These are phyloP conservation scores for Apis cerana DNA, from an alignment of 1,140 invertebrate genomes.

Conservation along the genomic window DNA sequence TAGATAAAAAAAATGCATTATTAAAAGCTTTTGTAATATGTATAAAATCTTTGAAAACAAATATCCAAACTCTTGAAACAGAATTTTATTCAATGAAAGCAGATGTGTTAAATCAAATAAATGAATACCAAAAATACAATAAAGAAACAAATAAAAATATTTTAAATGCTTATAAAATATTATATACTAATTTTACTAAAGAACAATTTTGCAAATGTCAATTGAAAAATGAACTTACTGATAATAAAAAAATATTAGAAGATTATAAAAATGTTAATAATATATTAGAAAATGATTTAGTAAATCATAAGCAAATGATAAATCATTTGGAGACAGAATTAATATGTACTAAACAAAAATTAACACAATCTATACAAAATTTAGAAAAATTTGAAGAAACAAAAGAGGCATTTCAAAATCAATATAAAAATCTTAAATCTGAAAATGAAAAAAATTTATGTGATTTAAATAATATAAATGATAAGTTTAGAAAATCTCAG, in stretches of 20 bases:
- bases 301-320: constrained; percentile 31
- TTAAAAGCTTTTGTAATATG: constrained; percentile 10
- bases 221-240: constrained; percentile 29
- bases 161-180: constrained; percentile 18
- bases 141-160: constrained; percentile 22
- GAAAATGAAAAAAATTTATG: constrained; percentile 41
- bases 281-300: constrained; percentile 47
- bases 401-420: constrained; percentile 23
- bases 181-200: constrained; percentile 29
- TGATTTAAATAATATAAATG: constrained; percentile 32
- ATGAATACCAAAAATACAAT: constrained; percentile 26
- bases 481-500: constrained; percentile 36
- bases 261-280: constrained; percentile 13
- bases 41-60: constrained; percentile 7
- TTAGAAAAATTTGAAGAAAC: constrained; percentile 21
- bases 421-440: constrained; percentile 5
- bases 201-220: constrained; percentile 28
- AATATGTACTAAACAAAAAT: constrained; percentile 26
- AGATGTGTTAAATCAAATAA: constrained; percentile 24
- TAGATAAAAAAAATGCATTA: constrained; percentile 1
- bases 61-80: constrained; percentile 16
- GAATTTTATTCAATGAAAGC: constrained; percentile 40
- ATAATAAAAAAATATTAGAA: constrained; percentile 39
- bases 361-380: constrained; percentile 25
- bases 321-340: constrained; percentile 33